phyloP scores from a whole-genome alignment of 2,888 invertebrate species.

The Stenotaenia linearis region DNA sequence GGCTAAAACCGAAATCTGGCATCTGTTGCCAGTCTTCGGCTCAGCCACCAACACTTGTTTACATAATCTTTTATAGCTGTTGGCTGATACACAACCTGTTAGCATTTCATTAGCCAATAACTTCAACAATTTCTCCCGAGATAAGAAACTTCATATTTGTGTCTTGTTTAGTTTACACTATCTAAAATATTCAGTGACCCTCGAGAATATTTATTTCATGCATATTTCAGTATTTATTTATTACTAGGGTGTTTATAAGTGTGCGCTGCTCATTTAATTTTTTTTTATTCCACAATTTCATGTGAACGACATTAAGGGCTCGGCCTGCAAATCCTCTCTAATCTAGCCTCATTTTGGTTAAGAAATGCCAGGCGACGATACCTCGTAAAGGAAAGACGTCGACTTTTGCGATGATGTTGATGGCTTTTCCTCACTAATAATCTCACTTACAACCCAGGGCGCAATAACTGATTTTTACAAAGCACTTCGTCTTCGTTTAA shows the following conservation, averaged over 20 bases:
- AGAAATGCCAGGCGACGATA: not conserved
- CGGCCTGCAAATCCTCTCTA: not conserved
- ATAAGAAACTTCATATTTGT: too few species aligned
- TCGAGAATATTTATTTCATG: too few species aligned
- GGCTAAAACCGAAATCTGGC: not conserved
- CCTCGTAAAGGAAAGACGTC: not conserved
- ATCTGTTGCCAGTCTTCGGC: not conserved
- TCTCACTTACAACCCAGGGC: not conserved
- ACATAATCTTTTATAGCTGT: conserved; percentile 7
- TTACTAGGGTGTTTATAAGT: not conserved
- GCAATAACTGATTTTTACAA: not conserved
- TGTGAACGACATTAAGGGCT: not conserved
- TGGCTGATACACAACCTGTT: not conserved
- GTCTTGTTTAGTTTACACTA: too few species aligned
- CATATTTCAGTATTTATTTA: too few species aligned
- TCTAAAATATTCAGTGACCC: too few species aligned
- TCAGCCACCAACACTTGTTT: not conserved
- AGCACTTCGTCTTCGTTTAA: not conserved
- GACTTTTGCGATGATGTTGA: not conserved
- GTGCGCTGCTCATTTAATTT: not conserved
- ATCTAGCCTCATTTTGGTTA: not conserved
- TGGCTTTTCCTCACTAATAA: not conserved
- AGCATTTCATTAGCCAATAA: not conserved
- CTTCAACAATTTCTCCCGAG: not conserved
- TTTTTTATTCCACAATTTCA: not conserved